Evolutionary conservation across 2,113 vertebrate species (phyloP), one percentile per base, ranked within the genome.

Genomic region (Rana temporaria): DNA sequence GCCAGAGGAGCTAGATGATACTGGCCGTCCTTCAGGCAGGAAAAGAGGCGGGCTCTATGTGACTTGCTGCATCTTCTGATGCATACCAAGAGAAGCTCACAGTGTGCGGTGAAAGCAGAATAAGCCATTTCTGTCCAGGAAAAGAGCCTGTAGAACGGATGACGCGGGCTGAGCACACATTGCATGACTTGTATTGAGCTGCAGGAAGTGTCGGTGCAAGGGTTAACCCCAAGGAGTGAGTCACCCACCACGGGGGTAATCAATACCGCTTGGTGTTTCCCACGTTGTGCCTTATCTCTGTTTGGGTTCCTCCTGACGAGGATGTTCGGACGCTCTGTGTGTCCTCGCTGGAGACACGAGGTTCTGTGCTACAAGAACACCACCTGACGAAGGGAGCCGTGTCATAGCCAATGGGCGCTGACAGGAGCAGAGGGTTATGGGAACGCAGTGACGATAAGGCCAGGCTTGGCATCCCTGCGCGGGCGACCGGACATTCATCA

Each of bases 241-340:
- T 76, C 57, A 48, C 20, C 14, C 14, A 18, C 12, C n/a, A 20
- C 11, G 26, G 62, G 26, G 12, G 73, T 24, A 38, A 75, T 78
- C 52, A 48, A 72, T 72, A 2, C 14, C 1, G 42, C 11, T 48
- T 48, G 0, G 70, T 42, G 26, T 63, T 60, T 62, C 34, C 56
- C 34, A 6, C 48, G 42, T 26, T 48, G 5, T 11, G 20, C 38
- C 30, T 72, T 81, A 81, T 81, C 79, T 53, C 57, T 72, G 79
- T 72, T 81, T 65, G 79, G 79, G 78, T 71, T 71, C 6, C 22
- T 59, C 20, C 2, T 14, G 56, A 71, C 78, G 26, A 63, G 56
- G 67, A 81, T 71, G 78, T 71, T 71, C 70, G 30, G 55, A 60
- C 6, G 15, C 68, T 55, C 0, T 65, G 7, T 7, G 60, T 20